Base-by-base conservation (phyloP, 1,140 invertebrate genomes). In the Ylistrum balloti region DNA sequence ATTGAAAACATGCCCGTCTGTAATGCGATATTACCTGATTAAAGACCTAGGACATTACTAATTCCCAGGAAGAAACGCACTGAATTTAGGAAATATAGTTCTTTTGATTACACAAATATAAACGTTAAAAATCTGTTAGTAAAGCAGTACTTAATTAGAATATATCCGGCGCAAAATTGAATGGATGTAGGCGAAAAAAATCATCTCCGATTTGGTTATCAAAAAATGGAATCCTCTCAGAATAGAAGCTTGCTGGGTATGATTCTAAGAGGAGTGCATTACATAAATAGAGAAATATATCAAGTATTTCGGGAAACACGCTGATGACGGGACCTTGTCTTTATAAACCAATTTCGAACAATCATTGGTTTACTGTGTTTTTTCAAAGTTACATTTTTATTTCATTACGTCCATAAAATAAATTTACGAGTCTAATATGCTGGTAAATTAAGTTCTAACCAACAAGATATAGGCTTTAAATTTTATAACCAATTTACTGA, bases 1-100 rank as follows among this genome's bases (percentile, higher is more conserved):
- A 74, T 74, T 74, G 56, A 74, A 74, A 74, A 74, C 56, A 74
- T n/a, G 56, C n/a, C n/a, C n/a, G 56, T 74, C 56, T 28, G 56
- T 74, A 74, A 74, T 74, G 56, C 28, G 56, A 74, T 74, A 74
- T 74, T 74, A 22, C n/a, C 28, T 5, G 56, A 74, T 28, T 28
- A 28, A 74, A 74, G 22, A 74, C n/a, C n/a, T 74, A 74, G 56
- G 56, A 74, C 22, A 17, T 74, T 3, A 28, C 28, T n/a, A 74
- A 17, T 28, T 7, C 56, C 2, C n/a, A 28, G 1, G n/a, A 17
- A n/a, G 17, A n/a, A 22, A 56, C 7, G 17, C 13, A 56, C 13
- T 7, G 22, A 28, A n/a, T 3, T 7, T 28, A 74, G n/a, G 5
- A 74, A 74, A 74, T 28, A n/a, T 5, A 74, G 56, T 74, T 17